These are phyloP conservation scores for Geophilus truncorum DNA, from an alignment of 2,888 invertebrate genomes.

Conservation along the genomic window DNA sequence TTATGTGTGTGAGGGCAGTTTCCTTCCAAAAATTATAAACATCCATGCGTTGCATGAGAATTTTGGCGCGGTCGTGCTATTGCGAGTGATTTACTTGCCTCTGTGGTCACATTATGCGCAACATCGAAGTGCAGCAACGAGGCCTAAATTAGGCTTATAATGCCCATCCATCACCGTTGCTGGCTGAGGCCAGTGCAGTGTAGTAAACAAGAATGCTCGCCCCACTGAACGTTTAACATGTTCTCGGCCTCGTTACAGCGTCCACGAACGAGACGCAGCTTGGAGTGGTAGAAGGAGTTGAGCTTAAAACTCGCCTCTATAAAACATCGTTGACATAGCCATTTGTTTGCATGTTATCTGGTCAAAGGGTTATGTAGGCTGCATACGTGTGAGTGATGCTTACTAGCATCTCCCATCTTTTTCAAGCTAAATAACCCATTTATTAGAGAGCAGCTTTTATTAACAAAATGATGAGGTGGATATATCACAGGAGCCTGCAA, in stretches of 20 bases:
- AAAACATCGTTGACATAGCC: constrained; percentile 31
- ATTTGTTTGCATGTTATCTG: constrained; percentile 32
- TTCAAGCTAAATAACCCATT: constrained; percentile 1
- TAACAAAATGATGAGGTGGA: constrained; percentile 25
- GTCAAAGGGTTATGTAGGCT: constrained; percentile 31
- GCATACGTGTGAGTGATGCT: constrained; percentile 28
- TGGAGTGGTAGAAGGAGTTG: neutral
- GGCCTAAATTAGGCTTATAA: constrained; percentile 35
- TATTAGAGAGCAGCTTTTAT: neutral
- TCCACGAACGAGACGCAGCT: constrained; percentile 18
- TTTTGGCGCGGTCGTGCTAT: constrained; percentile 31
- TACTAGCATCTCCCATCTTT: constrained; percentile 6
- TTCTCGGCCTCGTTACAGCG: constrained; percentile 22
- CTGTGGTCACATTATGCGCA: constrained; percentile 35
- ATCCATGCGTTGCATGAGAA: constrained; percentile 29
- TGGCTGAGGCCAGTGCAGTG: constrained; percentile 28
- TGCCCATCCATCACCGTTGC: constrained; percentile 32
- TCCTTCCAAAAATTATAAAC: constrained; percentile 34
- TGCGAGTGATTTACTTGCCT: constrained; percentile 33
- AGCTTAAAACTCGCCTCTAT: constrained; percentile 32
- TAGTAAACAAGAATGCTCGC: constrained; percentile 33
- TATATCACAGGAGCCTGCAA: neutral
- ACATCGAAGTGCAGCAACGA: constrained; percentile 33
- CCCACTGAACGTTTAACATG: constrained; percentile 30
- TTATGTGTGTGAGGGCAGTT: constrained; percentile 26